These are phyloP conservation scores for Sarcophaga caerulescens DNA, from an alignment of 2,888 invertebrate genomes.

Conservation along the genomic window DNA sequence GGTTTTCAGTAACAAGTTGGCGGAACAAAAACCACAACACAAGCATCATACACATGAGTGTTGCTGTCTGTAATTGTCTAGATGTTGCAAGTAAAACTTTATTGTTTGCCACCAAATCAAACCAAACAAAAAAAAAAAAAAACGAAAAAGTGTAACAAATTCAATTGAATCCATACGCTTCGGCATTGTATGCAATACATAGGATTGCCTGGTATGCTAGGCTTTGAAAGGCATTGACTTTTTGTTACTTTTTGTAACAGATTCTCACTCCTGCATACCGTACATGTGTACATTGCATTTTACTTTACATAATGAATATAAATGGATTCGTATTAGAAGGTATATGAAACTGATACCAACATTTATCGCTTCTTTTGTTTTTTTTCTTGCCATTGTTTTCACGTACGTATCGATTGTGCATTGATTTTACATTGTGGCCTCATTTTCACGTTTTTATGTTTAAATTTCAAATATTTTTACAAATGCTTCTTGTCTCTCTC, in stretches of 20 bases:
- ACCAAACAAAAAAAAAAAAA: no score
- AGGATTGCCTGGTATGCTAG: no score
- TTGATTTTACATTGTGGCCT: constrained; percentile 65
- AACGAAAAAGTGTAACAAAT: no score
- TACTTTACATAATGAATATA: constrained; percentile 29
- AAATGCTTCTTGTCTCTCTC: background rate
- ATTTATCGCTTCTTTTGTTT: background rate
- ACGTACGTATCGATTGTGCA: constrained; percentile 43
- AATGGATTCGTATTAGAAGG: constrained; percentile 2
- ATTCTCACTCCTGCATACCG: background rate
- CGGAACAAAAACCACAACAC: no score
- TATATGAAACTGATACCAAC: background rate
- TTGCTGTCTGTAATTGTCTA: no score
- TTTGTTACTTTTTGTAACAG: constrained; percentile 52
- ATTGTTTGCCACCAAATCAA: constrained; percentile 36
- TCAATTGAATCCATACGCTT: no score
- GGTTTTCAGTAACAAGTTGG: no score
- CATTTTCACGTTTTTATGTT: constrained; percentile 52
- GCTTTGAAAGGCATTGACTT: constrained; percentile 58
- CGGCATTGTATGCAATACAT: no score
- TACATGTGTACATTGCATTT: background rate
- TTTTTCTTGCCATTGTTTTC: background rate
- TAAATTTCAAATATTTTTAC: constrained; percentile 49
- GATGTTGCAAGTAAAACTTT: constrained; percentile 10
- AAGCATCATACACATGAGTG: no score